Evolutionary conservation across 2,888 invertebrate species (phyloP), one percentile per base, ranked within the genome.

Genomic region (Drosophila prolongata): DNA sequence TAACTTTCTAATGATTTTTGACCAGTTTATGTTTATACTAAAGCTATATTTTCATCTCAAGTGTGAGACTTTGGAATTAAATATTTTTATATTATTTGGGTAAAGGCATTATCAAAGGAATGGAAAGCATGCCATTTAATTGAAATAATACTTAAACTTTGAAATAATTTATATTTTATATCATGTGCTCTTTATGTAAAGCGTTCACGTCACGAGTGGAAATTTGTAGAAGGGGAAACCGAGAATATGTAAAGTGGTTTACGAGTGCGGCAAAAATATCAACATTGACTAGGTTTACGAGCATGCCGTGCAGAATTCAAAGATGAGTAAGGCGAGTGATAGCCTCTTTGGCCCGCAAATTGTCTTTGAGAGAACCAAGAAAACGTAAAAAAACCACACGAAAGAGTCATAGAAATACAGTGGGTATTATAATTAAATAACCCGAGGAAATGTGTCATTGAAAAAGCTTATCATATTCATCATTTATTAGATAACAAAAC

Each of bases 321-420:
- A 14, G 58, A 68, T 68, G 70, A 70, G 67, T 69, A 66, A 66
- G 55, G 34, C 42, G 44, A 27, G 43, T 35, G 44, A 55, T 66
- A 27, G 68, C 16, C 65, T 13, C 27, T 53, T 13, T 8, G 13
- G 5, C 65, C 44, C 44, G 19, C 24, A 27, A 67, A 65, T 27
- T 34, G 67, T 46, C 38, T 52, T 38, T 24, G 53, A 53, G 46
- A 66, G 34, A 35, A 35, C 24, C 13, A 27, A 40, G 24, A 35
- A 54, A 47, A 40, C 13, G 35, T 34, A 44, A 46, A 58, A 14
- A 14, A 34, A 52, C 27, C 19, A 38, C 37, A 46, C n/a, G 38
- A 24, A 19, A 42, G n/a, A 37, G 37, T 19, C 14, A 19, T 14
- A 35, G 11, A 8, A 35, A n/a, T 19, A 66, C 68, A 67, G 55